Base-by-base conservation (phyloP, 1,140 invertebrate species). In the Doryteuthis pealeii region DNA sequence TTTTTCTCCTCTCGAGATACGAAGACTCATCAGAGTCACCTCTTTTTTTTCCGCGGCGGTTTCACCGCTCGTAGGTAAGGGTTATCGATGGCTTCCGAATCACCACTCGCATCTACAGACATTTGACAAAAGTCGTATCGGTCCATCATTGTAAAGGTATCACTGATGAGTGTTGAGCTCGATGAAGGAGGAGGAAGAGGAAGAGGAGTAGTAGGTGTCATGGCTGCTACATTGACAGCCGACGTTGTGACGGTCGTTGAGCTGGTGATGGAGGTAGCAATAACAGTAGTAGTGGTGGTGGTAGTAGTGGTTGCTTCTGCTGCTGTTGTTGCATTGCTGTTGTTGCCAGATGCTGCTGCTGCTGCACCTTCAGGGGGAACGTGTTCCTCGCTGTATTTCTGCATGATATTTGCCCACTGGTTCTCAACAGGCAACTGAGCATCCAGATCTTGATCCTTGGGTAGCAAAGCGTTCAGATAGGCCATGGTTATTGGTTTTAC, bases 371-470 rank as follows among this genome's bases (percentile, higher is more conserved):
- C 26, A 28, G 28, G 18, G 67, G n/a, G 14, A 49, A 30, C 45
- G 32, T 71, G 33, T 54, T 40, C 26, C n/a, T 68, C 70, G 35
- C 10, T 67, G 26, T n/a, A 54, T 67, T 70, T 58, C 54, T 58
- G 54, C 54, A 58, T 58, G 18, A 58, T 58, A 28, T 58, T 58
- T 22, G 65, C 49, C 58, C 73, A 66, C 18, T 77, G 93, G 92
- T 83, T 94, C 92, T 86, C 40, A 5, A 78, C 76, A 93, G 43
- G 90, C 87, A 95, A 93, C 84, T 97, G 95, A 81, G 93, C 92
- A 82, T 98, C 96, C 89, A 97, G 96, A 35, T 98, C 93, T 90
- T 98, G 96, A 89, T 99, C 96, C 79, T 94, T 94, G 1, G 96
- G 96, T 78, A 97, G 87, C 6, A 98, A 89, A 4, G 95, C 95